Conservation (phyloP, 1,140 invertebrate genomes). For the Brachionus rotundiformis region DNA sequence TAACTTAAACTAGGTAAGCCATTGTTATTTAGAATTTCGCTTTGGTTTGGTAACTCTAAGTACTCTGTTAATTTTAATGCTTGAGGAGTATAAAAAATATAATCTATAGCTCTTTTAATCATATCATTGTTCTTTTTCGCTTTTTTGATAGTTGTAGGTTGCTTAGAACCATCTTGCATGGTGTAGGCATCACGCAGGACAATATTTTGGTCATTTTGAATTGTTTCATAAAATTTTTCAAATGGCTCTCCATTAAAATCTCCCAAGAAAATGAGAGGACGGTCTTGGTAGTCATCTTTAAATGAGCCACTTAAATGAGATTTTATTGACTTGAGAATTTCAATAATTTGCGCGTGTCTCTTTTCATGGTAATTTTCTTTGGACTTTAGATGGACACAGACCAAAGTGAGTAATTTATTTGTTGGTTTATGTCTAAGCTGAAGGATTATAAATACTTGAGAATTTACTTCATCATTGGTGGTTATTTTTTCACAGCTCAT, state of each 20-base stretch:
- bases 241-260: constrained; percentile 51
- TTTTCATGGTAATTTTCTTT: constrained; percentile 32
- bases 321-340: constrained; percentile 20
- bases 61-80: constrained; percentile 8
- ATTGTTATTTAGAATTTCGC: background rate
- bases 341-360: constrained; percentile 1
- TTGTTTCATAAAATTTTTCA: constrained; percentile 41
- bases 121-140: background rate
- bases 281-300: background rate
- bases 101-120: constrained; percentile 43
- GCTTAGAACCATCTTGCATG: background rate
- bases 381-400: constrained; percentile 42
- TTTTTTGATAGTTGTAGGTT: constrained; percentile 15
- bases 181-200: constrained; percentile 6
- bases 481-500: constrained; percentile 50
- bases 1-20: constrained; percentile 26
- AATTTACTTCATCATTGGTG: background rate
- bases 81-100: constrained; percentile 25
- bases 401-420: background rate
- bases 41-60: constrained; percentile 10
- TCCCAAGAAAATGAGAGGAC: background rate
- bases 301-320: constrained; percentile 15
- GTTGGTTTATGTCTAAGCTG: constrained; percentile 22
- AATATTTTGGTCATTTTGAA: background rate
- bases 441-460: constrained; percentile 47